These are phyloP conservation scores for Microtus oregoni DNA, from an alignment of 2,113 vertebrate species.

Conservation along the genomic window DNA sequence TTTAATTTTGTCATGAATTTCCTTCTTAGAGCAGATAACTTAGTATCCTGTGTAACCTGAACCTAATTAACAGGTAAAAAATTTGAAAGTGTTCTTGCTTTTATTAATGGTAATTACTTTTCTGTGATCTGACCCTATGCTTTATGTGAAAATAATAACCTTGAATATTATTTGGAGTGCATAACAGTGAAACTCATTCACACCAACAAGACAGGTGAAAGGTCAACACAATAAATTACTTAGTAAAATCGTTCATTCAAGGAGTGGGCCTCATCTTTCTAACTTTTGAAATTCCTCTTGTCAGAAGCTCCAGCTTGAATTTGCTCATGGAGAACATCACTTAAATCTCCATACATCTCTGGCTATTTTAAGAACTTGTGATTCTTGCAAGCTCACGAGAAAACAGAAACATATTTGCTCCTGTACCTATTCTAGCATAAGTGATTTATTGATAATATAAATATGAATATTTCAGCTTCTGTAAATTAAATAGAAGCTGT, in stretches of 20 bases:
- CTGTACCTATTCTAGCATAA: constrained; percentile 39
- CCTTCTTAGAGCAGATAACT: background rate
- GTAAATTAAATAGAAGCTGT: constrained; percentile 76
- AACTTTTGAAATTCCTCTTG: background rate
- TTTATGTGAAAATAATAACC: background rate
- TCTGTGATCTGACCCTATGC: background rate
- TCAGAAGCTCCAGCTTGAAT: background rate
- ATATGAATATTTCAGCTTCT: constrained; percentile 14
- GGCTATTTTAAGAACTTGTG: constrained; percentile 21
- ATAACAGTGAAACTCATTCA: background rate
- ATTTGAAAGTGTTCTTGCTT: background rate
- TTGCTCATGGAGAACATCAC: background rate
- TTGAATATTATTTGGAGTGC: background rate
- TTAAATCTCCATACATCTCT: constrained; percentile 3
- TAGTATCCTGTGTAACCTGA: background rate
- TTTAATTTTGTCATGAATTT: constrained; percentile 7
- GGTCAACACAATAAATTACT: constrained; percentile 22
- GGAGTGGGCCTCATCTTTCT: background rate
- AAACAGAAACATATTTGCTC: constrained; percentile 72
- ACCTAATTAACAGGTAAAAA: background rate
- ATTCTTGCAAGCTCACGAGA: constrained; percentile 41
- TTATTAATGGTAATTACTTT: background rate
- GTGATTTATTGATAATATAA: constrained; percentile 77
- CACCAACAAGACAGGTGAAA: background rate
- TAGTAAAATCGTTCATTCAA: constrained; percentile 27